Evolutionary conservation across 23 tunicate species (phyloP).

Genomic region (Trididemnum miniatum): DNA sequence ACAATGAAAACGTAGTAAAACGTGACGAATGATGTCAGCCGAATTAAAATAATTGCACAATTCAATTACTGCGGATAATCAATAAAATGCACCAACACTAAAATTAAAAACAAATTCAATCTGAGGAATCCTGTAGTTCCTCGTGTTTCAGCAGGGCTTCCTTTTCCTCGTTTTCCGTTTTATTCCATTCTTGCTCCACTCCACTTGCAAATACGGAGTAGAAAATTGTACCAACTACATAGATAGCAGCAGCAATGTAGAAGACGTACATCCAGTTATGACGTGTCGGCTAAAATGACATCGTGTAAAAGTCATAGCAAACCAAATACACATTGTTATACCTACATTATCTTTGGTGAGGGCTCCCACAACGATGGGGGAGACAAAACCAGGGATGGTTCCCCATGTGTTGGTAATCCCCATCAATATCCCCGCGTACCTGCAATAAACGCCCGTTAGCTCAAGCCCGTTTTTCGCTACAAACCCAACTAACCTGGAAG

Average conservation of each 20-base stretch:
- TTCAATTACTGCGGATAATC: too few relatives aligned
- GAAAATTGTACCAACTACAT: conserved; percentile 33
- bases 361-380: conserved; percentile 73
- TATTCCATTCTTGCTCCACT: conserved; percentile 71
- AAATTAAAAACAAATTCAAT: too few relatives aligned
- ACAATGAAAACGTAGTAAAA: too few relatives aligned
- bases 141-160: too few relatives aligned
- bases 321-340: not conserved
- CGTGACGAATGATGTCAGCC: too few relatives aligned
- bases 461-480: too few relatives aligned
- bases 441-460: not conserved
- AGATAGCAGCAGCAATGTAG: conserved; percentile 56
- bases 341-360: conserved; percentile 66
- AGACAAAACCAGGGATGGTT: conserved; percentile 86
- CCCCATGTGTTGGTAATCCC: conserved; percentile 86
- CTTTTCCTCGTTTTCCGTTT: too few relatives aligned
- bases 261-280: conserved; percentile 53
- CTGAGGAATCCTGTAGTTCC: too few relatives aligned
- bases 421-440: conserved; percentile 90
- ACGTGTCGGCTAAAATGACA: conserved; percentile 35
- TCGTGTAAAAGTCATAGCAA: not conserved
- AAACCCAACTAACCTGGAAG: too few relatives aligned
- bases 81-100: too few relatives aligned
- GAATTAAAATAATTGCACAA: too few relatives aligned
- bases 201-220: conserved; percentile 44